Conservation (phyloP, 2,888 invertebrate genomes). For the Dichetophora obliterata region DNA sequence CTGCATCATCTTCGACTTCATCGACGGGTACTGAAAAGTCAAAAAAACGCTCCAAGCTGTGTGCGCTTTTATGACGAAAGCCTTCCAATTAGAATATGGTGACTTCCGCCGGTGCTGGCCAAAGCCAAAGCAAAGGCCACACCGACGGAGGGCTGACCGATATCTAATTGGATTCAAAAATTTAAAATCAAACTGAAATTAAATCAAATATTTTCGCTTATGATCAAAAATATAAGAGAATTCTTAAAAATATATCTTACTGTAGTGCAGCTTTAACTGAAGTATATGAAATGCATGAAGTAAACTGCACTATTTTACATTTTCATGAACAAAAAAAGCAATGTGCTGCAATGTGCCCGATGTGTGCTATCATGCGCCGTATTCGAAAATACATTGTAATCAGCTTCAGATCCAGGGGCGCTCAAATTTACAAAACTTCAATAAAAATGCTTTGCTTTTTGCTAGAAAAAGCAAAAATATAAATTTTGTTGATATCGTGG, state of each 20-base stretch:
- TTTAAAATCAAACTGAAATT: background rate
- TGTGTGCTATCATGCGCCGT: too few relatives aligned
- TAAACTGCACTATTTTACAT: too few relatives aligned
- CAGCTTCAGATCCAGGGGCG: too few relatives aligned
- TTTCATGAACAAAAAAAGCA: too few relatives aligned
- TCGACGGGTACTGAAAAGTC: slow-evolving; percentile 61
- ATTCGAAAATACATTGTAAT: too few relatives aligned
- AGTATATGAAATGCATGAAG: background rate
- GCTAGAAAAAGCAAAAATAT: too few relatives aligned
- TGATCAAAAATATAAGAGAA: background rate
- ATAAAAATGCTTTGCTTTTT: too few relatives aligned
- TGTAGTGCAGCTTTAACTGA: background rate
- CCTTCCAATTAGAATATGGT: slow-evolving; percentile 68
- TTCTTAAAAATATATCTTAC: background rate
- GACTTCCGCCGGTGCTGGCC: slow-evolving; percentile 56
- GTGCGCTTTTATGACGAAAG: slow-evolving; percentile 70
- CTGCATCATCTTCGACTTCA: slow-evolving; percentile 63
- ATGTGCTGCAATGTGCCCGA: too few relatives aligned
- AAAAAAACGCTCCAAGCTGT: slow-evolving; percentile 70
- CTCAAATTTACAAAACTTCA: too few relatives aligned
- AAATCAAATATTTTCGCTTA: background rate
- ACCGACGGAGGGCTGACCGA: slow-evolving; percentile 62
- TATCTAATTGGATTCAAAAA: slow-evolving; percentile 61
- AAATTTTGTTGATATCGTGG: too few relatives aligned
- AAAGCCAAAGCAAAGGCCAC: slow-evolving; percentile 55